phyloP scores from a whole-genome alignment of 92 coral and sea anemone genomes.

The Zoanthus sociatus region DNA sequence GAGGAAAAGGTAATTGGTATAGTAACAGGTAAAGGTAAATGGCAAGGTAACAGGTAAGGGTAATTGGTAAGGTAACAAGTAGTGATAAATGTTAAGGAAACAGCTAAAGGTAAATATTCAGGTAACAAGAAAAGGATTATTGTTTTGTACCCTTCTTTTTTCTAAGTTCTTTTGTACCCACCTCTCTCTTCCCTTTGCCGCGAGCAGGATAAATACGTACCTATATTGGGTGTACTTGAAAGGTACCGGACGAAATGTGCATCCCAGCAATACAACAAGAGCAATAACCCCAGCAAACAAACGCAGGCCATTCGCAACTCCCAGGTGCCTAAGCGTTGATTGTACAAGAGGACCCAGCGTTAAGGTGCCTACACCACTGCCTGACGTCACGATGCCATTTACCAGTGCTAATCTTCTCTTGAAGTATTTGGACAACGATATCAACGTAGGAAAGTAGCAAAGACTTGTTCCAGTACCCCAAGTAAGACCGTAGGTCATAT shows the following conservation, averaged over 20 bases:
- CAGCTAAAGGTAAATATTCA: no score
- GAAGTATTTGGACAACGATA: constrained; percentile 85
- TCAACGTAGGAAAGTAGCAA: constrained; percentile 87
- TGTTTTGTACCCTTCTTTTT: no score
- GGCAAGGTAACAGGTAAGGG: no score
- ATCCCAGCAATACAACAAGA: constrained; percentile 71
- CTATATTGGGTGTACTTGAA: constrained; percentile 53
- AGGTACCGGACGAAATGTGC: constrained; percentile 76
- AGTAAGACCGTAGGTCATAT: constrained; percentile 83
- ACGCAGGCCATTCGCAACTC: constrained; percentile 72
- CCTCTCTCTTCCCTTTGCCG: no score
- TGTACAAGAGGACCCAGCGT: constrained; percentile 77
- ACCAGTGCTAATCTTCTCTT: constrained; percentile 83
- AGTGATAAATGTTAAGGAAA: no score
- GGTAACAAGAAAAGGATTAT: no score
- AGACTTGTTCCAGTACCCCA: constrained; percentile 94
- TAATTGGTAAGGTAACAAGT: no score
- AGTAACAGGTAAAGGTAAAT: no score
- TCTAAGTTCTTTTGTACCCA: no score
- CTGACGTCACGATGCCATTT: constrained; percentile 87
- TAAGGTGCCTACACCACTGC: constrained; percentile 90
- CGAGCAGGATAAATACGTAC: neutral
- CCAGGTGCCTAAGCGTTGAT: constrained; percentile 58
- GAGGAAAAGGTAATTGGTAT: no score
- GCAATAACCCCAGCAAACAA: constrained; percentile 71